Percentiles rank a stretch among this genome's conserved stretches.
phyloP scores from a whole-genome alignment of 2,113 vertebrate species.

The Bubo bubo region DNA sequence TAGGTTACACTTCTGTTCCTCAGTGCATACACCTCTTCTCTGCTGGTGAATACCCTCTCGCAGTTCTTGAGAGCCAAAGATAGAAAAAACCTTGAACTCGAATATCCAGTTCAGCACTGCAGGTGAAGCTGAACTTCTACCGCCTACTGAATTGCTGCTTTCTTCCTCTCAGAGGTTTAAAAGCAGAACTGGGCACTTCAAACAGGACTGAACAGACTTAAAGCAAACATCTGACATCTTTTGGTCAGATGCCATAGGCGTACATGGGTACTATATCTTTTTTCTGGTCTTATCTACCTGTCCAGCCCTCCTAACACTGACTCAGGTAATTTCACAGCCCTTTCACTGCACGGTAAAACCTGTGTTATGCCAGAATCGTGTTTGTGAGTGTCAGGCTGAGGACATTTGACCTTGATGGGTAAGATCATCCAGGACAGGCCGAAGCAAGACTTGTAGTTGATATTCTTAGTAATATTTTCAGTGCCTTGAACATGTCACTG shows the following conservation, averaged over 20 bases:
- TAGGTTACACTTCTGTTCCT: neutral
- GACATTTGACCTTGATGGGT: neutral
- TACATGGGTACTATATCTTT: neutral
- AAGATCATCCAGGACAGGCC: neutral
- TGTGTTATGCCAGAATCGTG: neutral
- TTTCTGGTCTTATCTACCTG: neutral
- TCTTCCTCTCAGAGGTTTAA: neutral
- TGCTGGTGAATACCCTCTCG: neutral
- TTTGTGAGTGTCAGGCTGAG: neutral
- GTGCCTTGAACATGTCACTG: neutral
- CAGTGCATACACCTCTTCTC: neutral
- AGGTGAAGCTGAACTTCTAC: neutral
- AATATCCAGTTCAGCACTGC: neutral
- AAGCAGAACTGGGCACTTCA: neutral
- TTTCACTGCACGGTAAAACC: neutral
- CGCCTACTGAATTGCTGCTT: neutral
- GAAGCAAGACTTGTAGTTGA: neutral
- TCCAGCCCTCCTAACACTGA: neutral
- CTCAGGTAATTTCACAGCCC: neutral
- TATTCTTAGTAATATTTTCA: neutral
- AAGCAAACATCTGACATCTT: neutral
- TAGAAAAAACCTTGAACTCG: neutral
- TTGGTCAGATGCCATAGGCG: neutral
- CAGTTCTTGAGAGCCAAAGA: neutral
- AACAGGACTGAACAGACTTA: neutral